Conservation (phyloP, 2,113 vertebrate genomes). For the Pungitius pungitius region DNA sequence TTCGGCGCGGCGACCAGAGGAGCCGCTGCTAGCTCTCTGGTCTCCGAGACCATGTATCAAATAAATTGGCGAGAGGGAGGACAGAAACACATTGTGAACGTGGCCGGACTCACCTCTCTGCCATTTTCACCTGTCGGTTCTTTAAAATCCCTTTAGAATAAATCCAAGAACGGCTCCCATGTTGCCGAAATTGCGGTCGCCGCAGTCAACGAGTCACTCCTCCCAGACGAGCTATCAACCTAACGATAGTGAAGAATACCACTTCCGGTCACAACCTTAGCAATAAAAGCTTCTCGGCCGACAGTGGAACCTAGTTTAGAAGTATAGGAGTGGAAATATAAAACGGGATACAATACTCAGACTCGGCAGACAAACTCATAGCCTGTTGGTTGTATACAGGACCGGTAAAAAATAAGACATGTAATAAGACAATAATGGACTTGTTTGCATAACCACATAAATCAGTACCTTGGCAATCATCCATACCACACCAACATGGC, state of each 20-base stretch:
- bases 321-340: not conserved
- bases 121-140: slow-evolving; percentile 60
- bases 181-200: slow-evolving; percentile 61
- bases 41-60: not conserved
- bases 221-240: not conserved
- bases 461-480: not conserved
- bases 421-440: not conserved
- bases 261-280: slow-evolving; percentile 33
- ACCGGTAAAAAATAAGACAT: not conserved
- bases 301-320: not conserved
- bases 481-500: not conserved
- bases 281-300: slow-evolving; percentile 34
- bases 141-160: slow-evolving; percentile 47
- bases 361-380: not conserved
- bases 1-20: slow-evolving; percentile 7
- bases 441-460: not conserved
- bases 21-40: slow-evolving; percentile 38
- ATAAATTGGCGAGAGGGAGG: not conserved
- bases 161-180: slow-evolving; percentile 65
- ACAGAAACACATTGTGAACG: fast-evolving
- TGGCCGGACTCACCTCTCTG: slow-evolving; percentile 66
- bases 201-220: slow-evolving; percentile 67
- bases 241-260: fast-evolving
- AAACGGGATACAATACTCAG: not conserved
- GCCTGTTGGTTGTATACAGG: not conserved